These are phyloP conservation scores for Peromyscus californicus DNA, from an alignment of 2,113 vertebrate genomes.

Conservation along the genomic window DNA sequence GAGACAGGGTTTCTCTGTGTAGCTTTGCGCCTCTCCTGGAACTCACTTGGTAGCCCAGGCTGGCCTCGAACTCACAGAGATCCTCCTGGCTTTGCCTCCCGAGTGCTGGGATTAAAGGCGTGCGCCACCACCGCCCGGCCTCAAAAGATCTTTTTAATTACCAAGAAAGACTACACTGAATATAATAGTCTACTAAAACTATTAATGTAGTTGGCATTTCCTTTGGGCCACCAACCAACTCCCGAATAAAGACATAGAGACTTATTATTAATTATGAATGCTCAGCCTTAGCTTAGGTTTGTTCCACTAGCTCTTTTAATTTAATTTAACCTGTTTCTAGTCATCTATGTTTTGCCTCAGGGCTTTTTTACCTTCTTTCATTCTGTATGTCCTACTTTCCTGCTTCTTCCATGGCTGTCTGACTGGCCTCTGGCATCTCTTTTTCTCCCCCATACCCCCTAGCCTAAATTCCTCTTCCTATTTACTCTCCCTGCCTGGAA, in stretches of 20 bases:
- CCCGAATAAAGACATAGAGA: background rate
- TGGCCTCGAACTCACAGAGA: too few relatives aligned
- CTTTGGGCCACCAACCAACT: background rate
- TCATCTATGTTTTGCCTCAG: background rate
- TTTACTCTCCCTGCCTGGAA: background rate
- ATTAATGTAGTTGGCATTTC: background rate
- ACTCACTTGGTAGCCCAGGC: too few relatives aligned
- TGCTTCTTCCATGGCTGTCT: background rate
- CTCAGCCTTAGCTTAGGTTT: background rate
- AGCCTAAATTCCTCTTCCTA: background rate
- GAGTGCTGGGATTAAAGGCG: too few relatives aligned
- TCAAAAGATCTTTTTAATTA: background rate
- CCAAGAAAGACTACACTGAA: background rate
- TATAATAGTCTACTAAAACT: slow-evolving; percentile 33
- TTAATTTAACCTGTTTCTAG: background rate
- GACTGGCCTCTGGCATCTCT: background rate
- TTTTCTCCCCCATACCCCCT: background rate
- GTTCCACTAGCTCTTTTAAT: background rate
- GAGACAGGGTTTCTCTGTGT: too few relatives aligned
- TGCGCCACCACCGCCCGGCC: too few relatives aligned
- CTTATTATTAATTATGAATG: background rate
- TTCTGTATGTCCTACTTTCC: background rate
- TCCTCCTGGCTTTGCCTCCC: too few relatives aligned
- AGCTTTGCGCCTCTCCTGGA: too few relatives aligned
- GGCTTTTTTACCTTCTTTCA: background rate